Evolutionary conservation across 2,888 invertebrate genomes (phyloP), one percentile per base, ranked within the genome.

Genomic region (Sisyra terminalis): DNA sequence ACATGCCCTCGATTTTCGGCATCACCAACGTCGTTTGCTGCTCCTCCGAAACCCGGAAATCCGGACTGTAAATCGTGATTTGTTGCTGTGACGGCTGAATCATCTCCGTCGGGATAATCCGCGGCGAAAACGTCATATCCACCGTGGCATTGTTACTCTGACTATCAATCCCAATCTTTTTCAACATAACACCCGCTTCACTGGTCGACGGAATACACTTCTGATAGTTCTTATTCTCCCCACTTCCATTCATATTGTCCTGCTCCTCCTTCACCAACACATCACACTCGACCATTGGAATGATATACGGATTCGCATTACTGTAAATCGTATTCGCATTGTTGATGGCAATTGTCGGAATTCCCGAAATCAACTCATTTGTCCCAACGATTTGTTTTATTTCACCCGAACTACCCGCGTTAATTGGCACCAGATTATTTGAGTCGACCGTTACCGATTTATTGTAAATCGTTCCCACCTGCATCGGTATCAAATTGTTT

Each of bases 311-410:
- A 24, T 37, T 32, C 34, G 41, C 14, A 24, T 45, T 29, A 34
- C 41, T 16, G 13, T 46, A 17, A 40, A 18, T 43, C 35, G 39
- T 44, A 24, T 39, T 49, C 9, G 37, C 24, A 14, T 42, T 44
- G 14, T 47, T 42, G 9, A 47, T 45, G 29, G 43, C 29, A 13
- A 43, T 43, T 16, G 40, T 40, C 2, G 43, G 43, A 8, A 43
- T 43, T 11, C 17, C 17, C 13, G 43, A 43, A 16, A 43, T 38
- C 14, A 43, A 17, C 38, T 43, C 43, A 13, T 43, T 43, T 13
- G 43, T 17, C 11, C 43, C 37, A 7, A 43, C 37, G 15, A 43
- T 29, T 15, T 37, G 43, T 43, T 43, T 43, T 7, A 43, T 31
- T 13, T 43, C 37, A 11, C n/a, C 14, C 11, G 38, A 11, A 31